phyloP scores from a whole-genome alignment of 2,888 invertebrate genomes.

The Caenorhabditis sinica region DNA sequence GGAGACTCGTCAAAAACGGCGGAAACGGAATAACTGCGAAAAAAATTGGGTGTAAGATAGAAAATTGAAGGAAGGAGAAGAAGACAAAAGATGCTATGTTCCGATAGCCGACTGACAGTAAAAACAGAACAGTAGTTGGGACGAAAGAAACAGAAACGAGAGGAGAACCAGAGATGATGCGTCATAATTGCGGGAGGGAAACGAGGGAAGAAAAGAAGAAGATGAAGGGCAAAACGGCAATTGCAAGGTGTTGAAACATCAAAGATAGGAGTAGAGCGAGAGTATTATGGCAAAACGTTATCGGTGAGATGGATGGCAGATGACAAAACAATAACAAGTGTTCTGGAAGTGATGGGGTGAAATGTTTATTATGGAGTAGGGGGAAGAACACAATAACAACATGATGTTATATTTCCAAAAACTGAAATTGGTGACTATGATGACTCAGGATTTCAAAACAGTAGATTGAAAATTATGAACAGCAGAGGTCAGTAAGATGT shows the following conservation, averaged over 20 bases:
- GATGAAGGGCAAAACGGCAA: constrained; percentile 25
- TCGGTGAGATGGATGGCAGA: constrained; percentile 8
- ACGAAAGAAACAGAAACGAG: constrained; percentile 6
- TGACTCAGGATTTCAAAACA: too few relatives aligned
- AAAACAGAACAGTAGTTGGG: constrained; percentile 34
- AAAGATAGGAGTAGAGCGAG: constrained; percentile 17
- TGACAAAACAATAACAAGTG: constrained; percentile 18
- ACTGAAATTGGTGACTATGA: too few relatives aligned
- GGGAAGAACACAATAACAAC: too few relatives aligned
- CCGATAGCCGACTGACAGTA: constrained; percentile 42
- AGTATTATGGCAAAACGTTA: constrained; percentile 30
- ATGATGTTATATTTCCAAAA: too few relatives aligned
- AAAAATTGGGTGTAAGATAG: background rate
- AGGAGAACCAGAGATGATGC: constrained; percentile 26
- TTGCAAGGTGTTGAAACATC: constrained; percentile 40
- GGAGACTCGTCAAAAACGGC: background rate
- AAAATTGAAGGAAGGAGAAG: background rate
- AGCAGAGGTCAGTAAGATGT: too few relatives aligned
- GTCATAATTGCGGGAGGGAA: constrained; percentile 46
- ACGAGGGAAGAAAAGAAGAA: constrained; percentile 15
- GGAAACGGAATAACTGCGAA: background rate
- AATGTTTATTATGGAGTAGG: too few relatives aligned
- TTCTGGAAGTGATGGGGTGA: background rate
- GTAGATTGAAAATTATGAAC: too few relatives aligned
- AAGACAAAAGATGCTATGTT: constrained; percentile 43